A percentile compares a stretch with the other conserved stretches of the same genome.
phyloP scores from a whole-genome alignment of 2,888 invertebrate genomes.

The Drosophila robusta region DNA sequence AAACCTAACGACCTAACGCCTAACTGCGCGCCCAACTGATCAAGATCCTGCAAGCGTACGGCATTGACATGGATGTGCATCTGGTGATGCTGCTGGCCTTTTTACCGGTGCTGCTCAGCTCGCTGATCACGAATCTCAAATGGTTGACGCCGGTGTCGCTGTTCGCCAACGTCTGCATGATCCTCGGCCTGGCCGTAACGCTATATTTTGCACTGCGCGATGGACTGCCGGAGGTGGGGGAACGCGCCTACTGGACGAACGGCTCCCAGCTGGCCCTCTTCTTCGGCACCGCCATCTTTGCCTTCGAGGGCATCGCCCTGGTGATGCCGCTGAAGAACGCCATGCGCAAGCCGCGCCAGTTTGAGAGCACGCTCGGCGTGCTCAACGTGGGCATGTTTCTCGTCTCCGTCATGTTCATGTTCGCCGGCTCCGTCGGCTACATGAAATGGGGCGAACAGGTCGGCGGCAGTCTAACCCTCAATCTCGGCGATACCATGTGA shows the following conservation, averaged over 20 bases:
- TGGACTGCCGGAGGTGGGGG: slow-evolving; percentile 88
- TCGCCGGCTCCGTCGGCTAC: slow-evolving; percentile 95
- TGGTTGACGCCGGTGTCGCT: slow-evolving; percentile 95
- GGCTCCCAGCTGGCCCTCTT: slow-evolving; percentile 91
- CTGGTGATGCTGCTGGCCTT: slow-evolving; percentile 90
- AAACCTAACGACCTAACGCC: no score
- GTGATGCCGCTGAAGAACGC: slow-evolving; percentile 97
- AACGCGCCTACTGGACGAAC: slow-evolving; percentile 88
- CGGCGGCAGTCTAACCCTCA: slow-evolving; percentile 94
- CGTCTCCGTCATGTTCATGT: slow-evolving; percentile 91
- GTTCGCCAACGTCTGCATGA: slow-evolving; percentile 94
- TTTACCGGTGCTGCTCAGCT: slow-evolving; percentile 91
- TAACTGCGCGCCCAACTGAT: not conserved
- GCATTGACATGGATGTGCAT: slow-evolving; percentile 87
- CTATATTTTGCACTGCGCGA: slow-evolving; percentile 93
- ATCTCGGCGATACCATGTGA: slow-evolving; percentile 87
- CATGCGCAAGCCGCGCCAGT: slow-evolving; percentile 92
- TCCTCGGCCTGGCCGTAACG: slow-evolving; percentile 93
- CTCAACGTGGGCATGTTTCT: slow-evolving; percentile 93
- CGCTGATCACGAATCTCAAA: slow-evolving; percentile 92
- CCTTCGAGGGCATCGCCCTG: slow-evolving; percentile 98
- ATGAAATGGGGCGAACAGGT: slow-evolving; percentile 94
- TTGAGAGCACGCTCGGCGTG: slow-evolving; percentile 93
- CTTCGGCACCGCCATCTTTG: slow-evolving; percentile 98
- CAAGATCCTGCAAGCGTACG: slow-evolving; percentile 89